Evolutionary conservation across 2,797 vertebrate species (phyloP).

Genomic region (Myoxocephalus aenaeus): DNA sequence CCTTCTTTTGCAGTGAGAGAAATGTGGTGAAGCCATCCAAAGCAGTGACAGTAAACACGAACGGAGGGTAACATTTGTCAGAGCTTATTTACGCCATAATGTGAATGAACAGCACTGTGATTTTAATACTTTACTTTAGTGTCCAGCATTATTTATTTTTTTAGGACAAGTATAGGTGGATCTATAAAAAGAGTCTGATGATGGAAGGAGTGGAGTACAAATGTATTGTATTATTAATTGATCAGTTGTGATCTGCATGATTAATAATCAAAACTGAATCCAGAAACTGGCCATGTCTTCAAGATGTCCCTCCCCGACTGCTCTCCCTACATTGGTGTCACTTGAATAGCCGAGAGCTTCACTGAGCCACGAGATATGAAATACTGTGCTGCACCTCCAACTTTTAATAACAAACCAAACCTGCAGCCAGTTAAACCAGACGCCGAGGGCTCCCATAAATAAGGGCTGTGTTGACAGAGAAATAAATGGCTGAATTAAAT

Average conservation of each 20-base stretch:
- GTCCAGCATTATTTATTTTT: background rate
- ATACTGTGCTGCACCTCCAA: background rate
- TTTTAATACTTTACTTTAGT: background rate
- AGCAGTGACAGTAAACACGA: constrained; percentile 41
- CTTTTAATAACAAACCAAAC: constrained; percentile 1
- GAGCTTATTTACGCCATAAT: background rate
- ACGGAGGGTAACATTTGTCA: constrained; percentile 1
- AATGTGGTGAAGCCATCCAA: constrained; percentile 53
- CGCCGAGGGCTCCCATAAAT: background rate
- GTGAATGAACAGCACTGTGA: background rate
- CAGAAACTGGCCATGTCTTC: background rate
- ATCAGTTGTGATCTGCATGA: background rate
- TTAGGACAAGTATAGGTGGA: background rate
- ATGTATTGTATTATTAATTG: background rate
- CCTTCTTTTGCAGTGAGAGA: constrained; percentile 74
- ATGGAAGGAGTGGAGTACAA: background rate
- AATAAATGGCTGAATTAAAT: background rate
- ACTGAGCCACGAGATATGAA: background rate
- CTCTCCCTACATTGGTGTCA: background rate
- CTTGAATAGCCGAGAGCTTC: background rate
- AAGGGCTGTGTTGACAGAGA: background rate
- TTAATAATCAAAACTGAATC: background rate
- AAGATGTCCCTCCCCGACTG: background rate
- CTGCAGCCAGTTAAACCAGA: background rate
- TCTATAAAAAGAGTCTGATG: background rate